Evolutionary conservation across 2,888 invertebrate species (phyloP), one percentile per base, ranked within the genome.

Genomic region (Notodonta ziczac): DNA sequence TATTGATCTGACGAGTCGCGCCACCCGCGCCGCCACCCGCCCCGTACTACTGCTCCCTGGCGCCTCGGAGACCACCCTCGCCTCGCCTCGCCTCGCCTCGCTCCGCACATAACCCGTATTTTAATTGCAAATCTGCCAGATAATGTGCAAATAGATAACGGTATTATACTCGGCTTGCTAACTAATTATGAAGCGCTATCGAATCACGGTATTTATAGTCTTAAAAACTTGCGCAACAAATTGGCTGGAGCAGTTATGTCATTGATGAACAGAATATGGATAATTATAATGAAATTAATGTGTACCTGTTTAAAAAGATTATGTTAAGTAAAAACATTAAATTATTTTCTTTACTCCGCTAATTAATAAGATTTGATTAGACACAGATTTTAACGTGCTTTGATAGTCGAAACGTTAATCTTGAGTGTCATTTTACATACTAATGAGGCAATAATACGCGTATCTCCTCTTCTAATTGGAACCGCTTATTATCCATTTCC

Each of bases 41-140:
- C 75, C 72, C 79, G 74, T 72, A 74, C 78, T 70, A 70, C 78
- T 71, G 70, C 74, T 72, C 63, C 70, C 66, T 63, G 73, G 71
- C 73, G 74, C 68, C 74, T 65, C 73, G 65, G 73, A 76, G 76
- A 70, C 81, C 80, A 77, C 81, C 84, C 83, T 73, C 70, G 67
- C 81, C 83, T 73, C 70, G 67, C 81, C 77, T 70, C 74, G 76
- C 73, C 76, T 56, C 63, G 57, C 63, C 80, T 73, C 74, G 66
- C 77, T 77, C 72, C 78, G 81, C 83, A 79, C 80, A 87, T 89
- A 89, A 86, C 89, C 90, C 91, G 85, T 89, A 92, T 93, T 93
- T 93, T 93, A 93, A 93, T 93, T 93, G 93, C 91, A 93, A 93
- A 93, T 93, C 92, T 91, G 90, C 91, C 88, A 91, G 93, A 92